Conservation (phyloP, 2,113 vertebrate genomes). For the Tragelaphus scriptus region DNA sequence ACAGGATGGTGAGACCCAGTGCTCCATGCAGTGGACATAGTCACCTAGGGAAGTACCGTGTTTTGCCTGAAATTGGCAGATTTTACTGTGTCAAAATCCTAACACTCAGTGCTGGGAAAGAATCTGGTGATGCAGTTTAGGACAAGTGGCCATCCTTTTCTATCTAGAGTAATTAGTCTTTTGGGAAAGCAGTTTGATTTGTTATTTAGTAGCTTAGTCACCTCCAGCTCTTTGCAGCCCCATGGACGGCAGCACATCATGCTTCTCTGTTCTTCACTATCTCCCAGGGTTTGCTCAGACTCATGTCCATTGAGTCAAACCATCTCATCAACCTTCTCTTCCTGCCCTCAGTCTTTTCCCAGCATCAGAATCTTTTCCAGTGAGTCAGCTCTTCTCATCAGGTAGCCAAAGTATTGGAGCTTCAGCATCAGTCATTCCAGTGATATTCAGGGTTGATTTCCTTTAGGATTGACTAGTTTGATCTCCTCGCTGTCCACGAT, state of each 20-base stretch:
- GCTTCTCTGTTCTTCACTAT: background rate
- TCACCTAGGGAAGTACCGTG: background rate
- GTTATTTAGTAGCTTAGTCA: background rate
- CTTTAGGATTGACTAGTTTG: background rate
- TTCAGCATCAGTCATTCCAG: background rate
- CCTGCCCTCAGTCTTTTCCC: background rate
- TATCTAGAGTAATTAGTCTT: background rate
- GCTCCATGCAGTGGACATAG: rapidly evolving
- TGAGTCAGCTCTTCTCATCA: background rate
- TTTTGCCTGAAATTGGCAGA: background rate
- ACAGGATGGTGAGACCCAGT: background rate
- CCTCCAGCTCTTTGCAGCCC: rapidly evolving
- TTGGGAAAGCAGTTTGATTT: background rate
- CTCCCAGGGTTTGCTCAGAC: background rate
- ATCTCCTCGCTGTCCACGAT: background rate
- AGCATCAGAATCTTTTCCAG: background rate
- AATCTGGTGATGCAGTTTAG: background rate
- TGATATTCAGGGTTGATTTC: background rate
- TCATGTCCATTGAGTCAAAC: background rate
- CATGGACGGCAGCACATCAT: background rate
- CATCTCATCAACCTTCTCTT: background rate
- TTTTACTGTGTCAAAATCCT: background rate
- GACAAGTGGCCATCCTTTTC: background rate
- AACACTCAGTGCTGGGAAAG: background rate
- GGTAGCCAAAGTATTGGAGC: background rate